Conservation (phyloP, 2,888 invertebrate species). For the Synergus laeviventris region DNA sequence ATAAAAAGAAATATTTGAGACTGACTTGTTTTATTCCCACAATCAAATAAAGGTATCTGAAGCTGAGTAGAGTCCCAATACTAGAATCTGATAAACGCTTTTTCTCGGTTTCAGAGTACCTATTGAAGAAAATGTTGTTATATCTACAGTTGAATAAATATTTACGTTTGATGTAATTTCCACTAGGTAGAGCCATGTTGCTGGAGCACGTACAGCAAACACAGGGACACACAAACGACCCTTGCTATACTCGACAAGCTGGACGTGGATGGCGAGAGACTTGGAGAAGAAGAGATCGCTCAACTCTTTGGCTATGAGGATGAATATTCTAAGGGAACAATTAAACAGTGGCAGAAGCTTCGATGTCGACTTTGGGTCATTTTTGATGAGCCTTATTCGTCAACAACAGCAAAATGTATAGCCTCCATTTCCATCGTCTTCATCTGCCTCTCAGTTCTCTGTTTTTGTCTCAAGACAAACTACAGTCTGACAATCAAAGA, state of each 20-base stretch:
- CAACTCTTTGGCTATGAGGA: slow-evolving; percentile 94
- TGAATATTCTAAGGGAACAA: slow-evolving; percentile 86
- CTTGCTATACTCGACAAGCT: slow-evolving; percentile 96
- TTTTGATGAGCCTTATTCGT: slow-evolving; percentile 97
- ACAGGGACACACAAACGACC: slow-evolving; percentile 93
- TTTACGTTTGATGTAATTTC: slow-evolving; percentile 46
- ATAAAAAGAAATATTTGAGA: not conserved
- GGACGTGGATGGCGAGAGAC: slow-evolving; percentile 95
- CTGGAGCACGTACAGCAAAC: slow-evolving; percentile 97
- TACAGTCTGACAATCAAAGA: slow-evolving; percentile 35
- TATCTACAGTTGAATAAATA: not conserved
- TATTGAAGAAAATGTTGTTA: not conserved
- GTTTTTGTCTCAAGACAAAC: slow-evolving; percentile 94
- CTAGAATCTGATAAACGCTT: not conserved
- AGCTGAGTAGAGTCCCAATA: not conserved
- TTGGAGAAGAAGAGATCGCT: slow-evolving; percentile 94
- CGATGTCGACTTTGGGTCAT: slow-evolving; percentile 96
- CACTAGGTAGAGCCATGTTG: slow-evolving; percentile 93
- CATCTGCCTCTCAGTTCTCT: slow-evolving; percentile 96
- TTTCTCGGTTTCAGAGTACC: not conserved
- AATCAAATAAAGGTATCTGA: not conserved
- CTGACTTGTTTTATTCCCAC: not conserved
- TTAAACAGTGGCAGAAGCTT: slow-evolving; percentile 92
- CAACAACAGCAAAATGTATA: slow-evolving; percentile 93
- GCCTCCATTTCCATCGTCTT: slow-evolving; percentile 96